Percentiles rank a stretch among this genome's conserved stretches.
phyloP scores from a whole-genome alignment of 2,113 vertebrate genomes.

The Thinocorus orbignyianus region DNA sequence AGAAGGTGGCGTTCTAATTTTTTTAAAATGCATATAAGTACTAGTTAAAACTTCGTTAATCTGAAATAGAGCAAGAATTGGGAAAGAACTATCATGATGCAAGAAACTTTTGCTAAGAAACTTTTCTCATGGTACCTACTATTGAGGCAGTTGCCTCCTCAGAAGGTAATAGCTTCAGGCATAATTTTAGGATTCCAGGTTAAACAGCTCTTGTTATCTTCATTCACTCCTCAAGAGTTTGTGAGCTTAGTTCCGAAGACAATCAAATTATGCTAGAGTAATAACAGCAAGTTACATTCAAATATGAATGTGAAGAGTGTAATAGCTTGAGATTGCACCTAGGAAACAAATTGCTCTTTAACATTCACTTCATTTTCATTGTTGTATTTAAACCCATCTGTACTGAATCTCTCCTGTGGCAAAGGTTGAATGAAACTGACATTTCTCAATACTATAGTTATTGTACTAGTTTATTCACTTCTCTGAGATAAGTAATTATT shows the following conservation, averaged over 20 bases:
- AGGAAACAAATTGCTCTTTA: not conserved
- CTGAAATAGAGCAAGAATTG: not conserved
- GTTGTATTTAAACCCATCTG: not conserved
- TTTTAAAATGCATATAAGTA: not conserved
- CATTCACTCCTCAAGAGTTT: not conserved
- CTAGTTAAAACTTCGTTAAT: not conserved
- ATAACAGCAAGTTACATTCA: slow-evolving; percentile 3
- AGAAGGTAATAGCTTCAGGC: not conserved
- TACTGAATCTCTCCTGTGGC: not conserved
- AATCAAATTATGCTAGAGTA: not conserved
- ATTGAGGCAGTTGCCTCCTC: not conserved
- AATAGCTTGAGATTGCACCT: not conserved
- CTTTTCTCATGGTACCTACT: not conserved
- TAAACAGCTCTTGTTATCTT: not conserved
- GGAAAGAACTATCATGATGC: not conserved
- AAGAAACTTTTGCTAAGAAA: not conserved
- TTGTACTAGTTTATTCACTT: not conserved
- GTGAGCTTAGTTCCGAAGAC: not conserved
- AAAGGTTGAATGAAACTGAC: not conserved
- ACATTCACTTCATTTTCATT: not conserved
- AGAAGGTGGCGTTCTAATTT: not conserved
- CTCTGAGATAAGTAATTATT: not conserved
- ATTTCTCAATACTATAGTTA: not conserved
- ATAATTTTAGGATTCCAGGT: not conserved
- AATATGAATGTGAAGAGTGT: not conserved